Percentiles rank a stretch among this genome's conserved stretches.
Evolutionary conservation across 2,888 invertebrate genomes (phyloP).

Genomic region (Nomada goodeniana): DNA sequence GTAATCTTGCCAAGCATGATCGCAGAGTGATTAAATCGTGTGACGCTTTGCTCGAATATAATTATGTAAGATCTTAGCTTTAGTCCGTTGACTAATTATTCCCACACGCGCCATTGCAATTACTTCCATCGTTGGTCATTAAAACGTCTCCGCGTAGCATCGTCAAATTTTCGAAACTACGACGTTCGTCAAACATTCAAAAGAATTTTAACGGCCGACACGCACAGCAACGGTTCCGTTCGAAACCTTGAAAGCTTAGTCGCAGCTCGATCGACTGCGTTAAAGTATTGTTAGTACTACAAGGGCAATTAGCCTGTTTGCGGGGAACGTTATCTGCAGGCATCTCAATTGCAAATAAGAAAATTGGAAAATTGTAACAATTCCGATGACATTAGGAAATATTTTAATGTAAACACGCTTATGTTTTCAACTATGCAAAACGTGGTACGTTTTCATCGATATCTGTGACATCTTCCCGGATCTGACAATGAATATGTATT

Average conservation of each 20-base stretch:
- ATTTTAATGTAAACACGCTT: not conserved
- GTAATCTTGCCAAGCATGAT: constrained; percentile 33
- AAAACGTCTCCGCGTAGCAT: not conserved
- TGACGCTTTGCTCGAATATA: constrained; percentile 40
- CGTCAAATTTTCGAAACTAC: not conserved
- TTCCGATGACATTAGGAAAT: not conserved
- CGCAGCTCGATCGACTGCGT: too few species aligned
- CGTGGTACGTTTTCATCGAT: constrained; percentile 18
- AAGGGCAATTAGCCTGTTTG: too few species aligned
- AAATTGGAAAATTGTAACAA: not conserved
- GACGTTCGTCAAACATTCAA: not conserved
- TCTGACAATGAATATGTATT: constrained; percentile 21
- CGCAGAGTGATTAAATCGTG: constrained; percentile 43
- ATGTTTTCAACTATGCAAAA: not conserved
- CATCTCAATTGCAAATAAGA: not conserved
- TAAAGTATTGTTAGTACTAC: not conserved
- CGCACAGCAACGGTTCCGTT: too few species aligned
- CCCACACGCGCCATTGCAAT: not conserved
- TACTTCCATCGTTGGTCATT: not conserved
- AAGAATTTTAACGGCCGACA: too few species aligned
- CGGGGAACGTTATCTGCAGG: not conserved
- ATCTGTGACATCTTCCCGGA: not conserved
- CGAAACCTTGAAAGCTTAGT: too few species aligned
- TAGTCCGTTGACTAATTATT: constrained; percentile 37
- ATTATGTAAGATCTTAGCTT: constrained; percentile 40